A percentile compares a stretch with the other conserved stretches of the same genome.
Evolutionary conservation across 2,888 invertebrate species (phyloP).

Genomic region (Artemia sinica): DNA sequence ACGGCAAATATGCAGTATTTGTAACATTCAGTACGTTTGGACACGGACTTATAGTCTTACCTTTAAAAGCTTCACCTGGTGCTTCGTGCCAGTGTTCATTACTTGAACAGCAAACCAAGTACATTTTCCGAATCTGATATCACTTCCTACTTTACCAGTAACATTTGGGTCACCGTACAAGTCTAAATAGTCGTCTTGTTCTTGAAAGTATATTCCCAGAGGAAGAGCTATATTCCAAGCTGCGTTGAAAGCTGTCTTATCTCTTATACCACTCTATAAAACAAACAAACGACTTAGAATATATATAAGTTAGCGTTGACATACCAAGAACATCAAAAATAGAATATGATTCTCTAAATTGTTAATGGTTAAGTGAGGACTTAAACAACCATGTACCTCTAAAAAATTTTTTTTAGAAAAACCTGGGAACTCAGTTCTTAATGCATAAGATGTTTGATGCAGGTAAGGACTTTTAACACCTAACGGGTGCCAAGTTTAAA

Average conservation of each 20-base stretch:
- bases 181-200: conserved; percentile 80
- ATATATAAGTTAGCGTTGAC: conserved; percentile 25
- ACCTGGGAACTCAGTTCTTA: too few relatives aligned
- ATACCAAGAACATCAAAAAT: too few relatives aligned
- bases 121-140: conserved; percentile 90
- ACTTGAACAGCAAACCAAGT: conserved; percentile 85
- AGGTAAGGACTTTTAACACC: too few relatives aligned
- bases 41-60: conserved; percentile 27
- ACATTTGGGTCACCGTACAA: conserved; percentile 69
- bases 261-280: conserved; percentile 42
- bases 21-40: too few relatives aligned
- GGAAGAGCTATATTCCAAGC: conserved; percentile 68
- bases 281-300: conserved; percentile 22
- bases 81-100: conserved; percentile 51
- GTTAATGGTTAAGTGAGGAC: too few relatives aligned
- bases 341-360: conserved; percentile 23
- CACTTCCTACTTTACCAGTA: conserved; percentile 76
- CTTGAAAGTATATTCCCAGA: conserved; percentile 91
- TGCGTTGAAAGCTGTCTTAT: conserved; percentile 61
- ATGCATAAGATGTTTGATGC: too few relatives aligned
- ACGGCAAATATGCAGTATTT: too few relatives aligned
- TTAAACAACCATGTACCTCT: too few relatives aligned
- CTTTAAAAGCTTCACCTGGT: conserved; percentile 52
- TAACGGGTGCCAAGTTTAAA: too few relatives aligned
- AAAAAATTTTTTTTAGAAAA: too few relatives aligned